Conservation (phyloP, 2,113 vertebrate genomes). For the Clarias magur region DNA sequence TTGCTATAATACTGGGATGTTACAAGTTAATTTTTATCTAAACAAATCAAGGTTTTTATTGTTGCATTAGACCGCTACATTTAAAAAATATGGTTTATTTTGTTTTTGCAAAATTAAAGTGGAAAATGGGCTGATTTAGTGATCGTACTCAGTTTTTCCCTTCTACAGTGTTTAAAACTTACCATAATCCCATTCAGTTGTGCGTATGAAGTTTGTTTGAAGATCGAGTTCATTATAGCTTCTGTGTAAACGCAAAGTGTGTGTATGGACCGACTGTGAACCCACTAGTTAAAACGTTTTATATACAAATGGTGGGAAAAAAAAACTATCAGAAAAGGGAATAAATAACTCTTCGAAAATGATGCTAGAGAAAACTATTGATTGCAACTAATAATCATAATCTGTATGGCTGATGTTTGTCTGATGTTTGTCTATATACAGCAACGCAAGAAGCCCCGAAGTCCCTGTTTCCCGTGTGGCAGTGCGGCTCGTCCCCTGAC, state of each 20-base stretch:
- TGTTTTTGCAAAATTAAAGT: background rate
- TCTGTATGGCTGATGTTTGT: no score
- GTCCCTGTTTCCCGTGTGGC: conserved; percentile 59
- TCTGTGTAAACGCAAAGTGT: background rate
- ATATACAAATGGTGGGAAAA: background rate
- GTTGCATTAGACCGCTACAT: background rate
- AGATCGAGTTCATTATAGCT: background rate
- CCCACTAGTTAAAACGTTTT: background rate
- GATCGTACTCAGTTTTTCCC: background rate
- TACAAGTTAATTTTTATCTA: background rate
- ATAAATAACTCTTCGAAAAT: background rate
- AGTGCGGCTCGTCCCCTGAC: conserved; percentile 37
- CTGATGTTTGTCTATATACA: conserved; percentile 38
- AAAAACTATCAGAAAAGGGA: background rate
- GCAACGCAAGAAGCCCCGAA: conserved; percentile 23
- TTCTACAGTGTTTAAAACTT: background rate
- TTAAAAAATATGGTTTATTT: background rate
- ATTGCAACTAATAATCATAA: background rate
- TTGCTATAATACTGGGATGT: background rate
- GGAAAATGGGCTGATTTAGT: background rate
- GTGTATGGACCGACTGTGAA: no score
- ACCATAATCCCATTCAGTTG: background rate
- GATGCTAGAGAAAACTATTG: background rate
- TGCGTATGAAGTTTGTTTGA: background rate
- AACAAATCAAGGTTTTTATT: background rate